Base-by-base conservation (phyloP, 2,797 vertebrate species). In the Gallirallus australis region DNA sequence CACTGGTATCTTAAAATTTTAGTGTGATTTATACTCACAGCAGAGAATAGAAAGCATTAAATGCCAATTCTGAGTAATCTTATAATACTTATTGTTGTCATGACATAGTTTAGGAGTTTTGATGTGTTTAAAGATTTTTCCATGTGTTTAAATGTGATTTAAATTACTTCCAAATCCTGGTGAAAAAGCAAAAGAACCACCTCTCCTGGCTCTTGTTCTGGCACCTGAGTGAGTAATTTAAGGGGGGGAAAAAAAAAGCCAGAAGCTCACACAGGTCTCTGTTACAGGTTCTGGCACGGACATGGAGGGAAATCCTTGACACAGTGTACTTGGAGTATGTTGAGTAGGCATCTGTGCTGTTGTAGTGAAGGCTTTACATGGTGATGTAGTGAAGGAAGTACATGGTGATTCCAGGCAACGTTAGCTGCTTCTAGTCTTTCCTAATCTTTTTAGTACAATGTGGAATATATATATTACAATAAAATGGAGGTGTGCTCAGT, bases 61-160 rank as follows among this genome's bases (percentile, higher is more conserved):
- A 7, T 33, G 87, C 7, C 48, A 40, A 25, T 17, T 63, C 1
- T 5, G 79, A 92, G 61, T 17, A 42, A 48, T 25, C 24, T 85
- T 53, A 61, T 76, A 72, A 54, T 27, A 88, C 70, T 83, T 97
- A 65, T 91, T 96, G 92, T 89, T 91, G 60, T 82, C 30, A 79
- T 35, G 85, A 33, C 28, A 37, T 90, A 33, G 33, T 91, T 92
- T 91, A 93, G 68, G 80, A 61, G 42, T 81, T 78, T 50, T 52
- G 50, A 52, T 9, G 8, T 50, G 14, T 50, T 25, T 40, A 25
- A 64, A 2, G 18, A 45, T 25, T 37, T 90, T 92, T 50, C n/a
- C 70, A 60, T 7, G 1, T 87, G 69, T 77, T 87, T 88, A 64
- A 92, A 63, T 42, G 59, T 91, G 77, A 78, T n/a, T 60, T 47